Evolutionary conservation across 1,140 invertebrate genomes (phyloP).

Genomic region (Tetramorium simillimum): DNA sequence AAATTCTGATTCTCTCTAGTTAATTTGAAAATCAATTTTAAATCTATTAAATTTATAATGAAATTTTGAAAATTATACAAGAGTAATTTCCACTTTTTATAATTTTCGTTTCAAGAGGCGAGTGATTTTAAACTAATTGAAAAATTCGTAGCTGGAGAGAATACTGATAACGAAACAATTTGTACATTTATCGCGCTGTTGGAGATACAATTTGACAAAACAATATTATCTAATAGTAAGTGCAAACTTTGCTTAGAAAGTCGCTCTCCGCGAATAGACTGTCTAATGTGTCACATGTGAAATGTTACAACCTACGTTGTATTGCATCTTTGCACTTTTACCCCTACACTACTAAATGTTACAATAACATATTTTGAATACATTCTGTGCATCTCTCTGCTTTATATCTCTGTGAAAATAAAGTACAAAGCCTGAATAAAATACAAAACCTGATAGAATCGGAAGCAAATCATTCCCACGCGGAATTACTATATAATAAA

Average conservation of each 20-base stretch:
- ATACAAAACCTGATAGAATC: background rate
- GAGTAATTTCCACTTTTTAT: background rate
- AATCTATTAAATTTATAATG: background rate
- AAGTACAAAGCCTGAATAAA: background rate
- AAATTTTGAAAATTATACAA: background rate
- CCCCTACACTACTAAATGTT: conserved; percentile 12
- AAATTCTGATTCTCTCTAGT: background rate
- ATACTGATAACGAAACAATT: background rate
- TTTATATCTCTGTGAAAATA: background rate
- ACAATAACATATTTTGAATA: conserved; percentile 5
- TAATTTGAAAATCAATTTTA: background rate
- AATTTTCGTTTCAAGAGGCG: background rate
- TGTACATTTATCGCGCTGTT: background rate
- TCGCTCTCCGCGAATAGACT: background rate
- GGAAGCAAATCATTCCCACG: background rate
- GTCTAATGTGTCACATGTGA: background rate
- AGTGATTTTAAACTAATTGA: background rate
- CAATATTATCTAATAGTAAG: background rate
- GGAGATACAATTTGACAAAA: conserved; percentile 25
- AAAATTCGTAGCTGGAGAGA: background rate
- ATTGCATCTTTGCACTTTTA: background rate
- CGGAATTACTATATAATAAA: background rate
- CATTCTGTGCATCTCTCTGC: background rate
- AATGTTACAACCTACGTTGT: background rate
- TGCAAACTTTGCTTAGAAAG: conserved; percentile 11